Percentiles rank a stretch among this genome's conserved stretches.
phyloP scores from a whole-genome alignment of 2,888 invertebrate genomes.

The Phyllotreta cruciferae region DNA sequence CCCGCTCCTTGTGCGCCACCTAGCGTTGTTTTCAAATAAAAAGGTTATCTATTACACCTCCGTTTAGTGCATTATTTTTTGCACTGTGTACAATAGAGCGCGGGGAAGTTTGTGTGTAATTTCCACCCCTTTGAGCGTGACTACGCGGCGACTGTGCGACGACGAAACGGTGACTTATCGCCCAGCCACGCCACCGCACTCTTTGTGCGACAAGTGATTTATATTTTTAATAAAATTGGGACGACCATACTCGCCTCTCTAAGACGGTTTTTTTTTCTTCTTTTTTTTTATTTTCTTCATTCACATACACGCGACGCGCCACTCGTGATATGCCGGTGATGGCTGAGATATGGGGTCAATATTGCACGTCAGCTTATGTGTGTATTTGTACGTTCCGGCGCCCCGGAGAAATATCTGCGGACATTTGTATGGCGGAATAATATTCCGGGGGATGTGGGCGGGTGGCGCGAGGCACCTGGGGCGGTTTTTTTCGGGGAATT shows the following conservation, averaged over 20 bases:
- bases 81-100: too few species aligned
- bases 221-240: conserved; percentile 61
- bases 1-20: conserved; percentile 34
- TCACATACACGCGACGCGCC: conserved; percentile 37
- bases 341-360: conserved; percentile 38
- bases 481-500: background rate
- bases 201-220: conserved; percentile 68
- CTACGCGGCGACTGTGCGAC: conserved; percentile 21
- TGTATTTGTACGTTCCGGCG: background rate
- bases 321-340: conserved; percentile 37
- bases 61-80: too few species aligned
- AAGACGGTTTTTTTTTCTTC: conserved; percentile 40
- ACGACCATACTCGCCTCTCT: conserved; percentile 38
- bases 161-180: conserved; percentile 49
- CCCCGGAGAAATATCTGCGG: conserved; percentile 12
- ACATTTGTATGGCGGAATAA: conserved; percentile 5
- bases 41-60: background rate
- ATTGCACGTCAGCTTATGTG: conserved; percentile 27
- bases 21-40: background rate
- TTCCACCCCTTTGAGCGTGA: conserved; percentile 25
- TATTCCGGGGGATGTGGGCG: background rate
- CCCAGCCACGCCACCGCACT: conserved; percentile 60
- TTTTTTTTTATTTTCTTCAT: conserved; percentile 40
- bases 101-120: conserved; percentile 6
- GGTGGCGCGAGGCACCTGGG: background rate